Conservation (phyloP, 1,140 invertebrate genomes). For the Phortica variegata region DNA sequence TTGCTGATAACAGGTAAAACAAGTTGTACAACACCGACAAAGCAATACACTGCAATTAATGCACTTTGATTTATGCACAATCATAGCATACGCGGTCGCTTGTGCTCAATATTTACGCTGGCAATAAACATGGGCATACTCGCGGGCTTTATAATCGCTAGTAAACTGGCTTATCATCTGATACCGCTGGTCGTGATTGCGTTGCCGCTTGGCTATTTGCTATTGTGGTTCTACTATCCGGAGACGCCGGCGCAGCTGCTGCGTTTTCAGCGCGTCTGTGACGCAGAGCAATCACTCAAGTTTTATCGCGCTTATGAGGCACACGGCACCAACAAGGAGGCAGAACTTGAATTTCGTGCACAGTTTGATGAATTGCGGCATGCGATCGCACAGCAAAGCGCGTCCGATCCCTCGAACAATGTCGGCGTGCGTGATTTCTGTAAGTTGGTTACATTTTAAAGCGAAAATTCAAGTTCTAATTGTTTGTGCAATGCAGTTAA, state of each 20-base stretch:
- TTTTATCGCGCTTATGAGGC: constrained; percentile 37
- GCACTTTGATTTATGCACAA: not conserved
- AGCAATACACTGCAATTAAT: not conserved
- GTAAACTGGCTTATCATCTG: constrained; percentile 36
- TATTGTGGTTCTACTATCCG: constrained; percentile 29
- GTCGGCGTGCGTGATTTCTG: constrained; percentile 31
- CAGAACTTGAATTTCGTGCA: constrained; percentile 20
- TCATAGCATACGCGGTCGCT: constrained; percentile 40
- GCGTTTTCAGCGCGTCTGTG: constrained; percentile 16
- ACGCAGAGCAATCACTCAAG: constrained; percentile 29
- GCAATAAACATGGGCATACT: constrained; percentile 38
- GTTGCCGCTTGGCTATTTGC: constrained; percentile 31
- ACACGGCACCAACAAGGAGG: constrained; percentile 15
- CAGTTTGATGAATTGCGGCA: constrained; percentile 36
- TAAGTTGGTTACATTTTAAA: constrained; percentile 21
- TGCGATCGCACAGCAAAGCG: constrained; percentile 30
- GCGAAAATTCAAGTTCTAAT: not conserved
- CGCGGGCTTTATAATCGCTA: constrained; percentile 36
- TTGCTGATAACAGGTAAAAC: constrained; percentile 44
- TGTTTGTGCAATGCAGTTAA: constrained; percentile 21
- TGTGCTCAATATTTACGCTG: constrained; percentile 40
- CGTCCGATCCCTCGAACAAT: constrained; percentile 10
- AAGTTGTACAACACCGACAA: not conserved
- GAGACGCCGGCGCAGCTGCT: constrained; percentile 46
- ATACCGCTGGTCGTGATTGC: constrained; percentile 35